Base-by-base conservation (phyloP, 1,140 invertebrate genomes). In the Psilanteris sp. region DNA sequence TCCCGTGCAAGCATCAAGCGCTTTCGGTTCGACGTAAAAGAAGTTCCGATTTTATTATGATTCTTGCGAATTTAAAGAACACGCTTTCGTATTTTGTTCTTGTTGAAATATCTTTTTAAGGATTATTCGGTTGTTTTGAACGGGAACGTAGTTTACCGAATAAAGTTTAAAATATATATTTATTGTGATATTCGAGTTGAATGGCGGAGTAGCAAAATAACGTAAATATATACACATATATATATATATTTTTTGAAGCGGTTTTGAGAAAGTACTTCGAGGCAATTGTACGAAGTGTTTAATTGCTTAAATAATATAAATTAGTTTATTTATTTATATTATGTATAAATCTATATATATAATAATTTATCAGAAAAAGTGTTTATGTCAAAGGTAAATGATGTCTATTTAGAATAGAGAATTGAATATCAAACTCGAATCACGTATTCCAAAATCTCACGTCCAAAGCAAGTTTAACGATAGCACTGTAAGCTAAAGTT, bases 381-480 rank as follows among this genome's bases (percentile, higher is more conserved):
- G n/a, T n/a, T 48, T 48, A 10, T 31, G 6, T 2, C 7, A 9
- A 29, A 41, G 3, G 24, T 22, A 32, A 50, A 62, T 39, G 26
- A 48, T 64, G 18, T 52, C 59, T 52, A 15, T 46, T 61, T 61
- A 39, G 22, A 44, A 14, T 9, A 41, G 39, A 50, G 36, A 59
- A 68, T 68, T 68, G 52, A 68, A 68, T 68, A 68, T 59, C 43
- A 68, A 59, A 48, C 50, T n/a, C 52, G 27, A 59, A 70, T 70
- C 66, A 52, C 66, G 66, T 70, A 59, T 70, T 59, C 44, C 44
- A 31, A 50, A 59, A 70, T 59, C 54, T 70, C 66, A 70, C 66
- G 44, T 70, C 36, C 44, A 59, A 52, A 59, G 34, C 44, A 59
- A 59, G 43, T 70, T 59, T 48, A 70, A 57, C 52, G 64, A 68